Evolutionary conservation across 1,140 invertebrate species (phyloP).

Genomic region (Schlechtendalia chinensis): DNA sequence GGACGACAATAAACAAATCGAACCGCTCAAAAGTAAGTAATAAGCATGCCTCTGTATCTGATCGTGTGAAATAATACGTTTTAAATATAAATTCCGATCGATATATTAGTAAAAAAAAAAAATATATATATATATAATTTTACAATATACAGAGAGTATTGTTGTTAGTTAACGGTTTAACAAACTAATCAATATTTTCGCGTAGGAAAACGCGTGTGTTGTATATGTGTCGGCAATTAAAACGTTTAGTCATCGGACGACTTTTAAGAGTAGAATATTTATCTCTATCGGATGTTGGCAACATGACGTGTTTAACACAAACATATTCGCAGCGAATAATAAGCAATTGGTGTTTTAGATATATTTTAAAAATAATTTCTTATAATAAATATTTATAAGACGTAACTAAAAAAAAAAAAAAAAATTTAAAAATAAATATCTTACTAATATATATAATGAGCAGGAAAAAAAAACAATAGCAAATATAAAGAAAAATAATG

Average conservation of each 20-base stretch:
- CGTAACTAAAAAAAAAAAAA: constrained; percentile 25
- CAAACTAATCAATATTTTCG: no score
- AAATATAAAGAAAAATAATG: constrained; percentile 26
- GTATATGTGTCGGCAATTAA: no score
- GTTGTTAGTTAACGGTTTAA: no score
- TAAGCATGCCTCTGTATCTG: neutral
- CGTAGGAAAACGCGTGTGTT: neutral
- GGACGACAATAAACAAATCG: neutral
- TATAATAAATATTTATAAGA: constrained; percentile 19
- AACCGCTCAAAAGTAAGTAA: neutral
- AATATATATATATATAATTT: no score
- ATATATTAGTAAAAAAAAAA: no score
- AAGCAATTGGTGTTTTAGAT: constrained; percentile 1
- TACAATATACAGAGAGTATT: no score
- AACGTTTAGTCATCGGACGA: no score
- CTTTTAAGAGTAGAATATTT: neutral
- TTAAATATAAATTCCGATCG: no score
- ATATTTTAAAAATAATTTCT: constrained; percentile 23
- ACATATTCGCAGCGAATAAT: neutral
- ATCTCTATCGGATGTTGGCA: neutral
- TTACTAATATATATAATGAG: constrained; percentile 9
- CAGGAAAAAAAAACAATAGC: constrained; percentile 19
- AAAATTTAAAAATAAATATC: constrained; percentile 11
- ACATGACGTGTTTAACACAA: neutral
- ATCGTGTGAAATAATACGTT: neutral